Percentiles rank a stretch among this genome's conserved stretches.
Conservation (phyloP, 2,888 invertebrate genomes). For the Scelioninae gen. 1 region DNA sequence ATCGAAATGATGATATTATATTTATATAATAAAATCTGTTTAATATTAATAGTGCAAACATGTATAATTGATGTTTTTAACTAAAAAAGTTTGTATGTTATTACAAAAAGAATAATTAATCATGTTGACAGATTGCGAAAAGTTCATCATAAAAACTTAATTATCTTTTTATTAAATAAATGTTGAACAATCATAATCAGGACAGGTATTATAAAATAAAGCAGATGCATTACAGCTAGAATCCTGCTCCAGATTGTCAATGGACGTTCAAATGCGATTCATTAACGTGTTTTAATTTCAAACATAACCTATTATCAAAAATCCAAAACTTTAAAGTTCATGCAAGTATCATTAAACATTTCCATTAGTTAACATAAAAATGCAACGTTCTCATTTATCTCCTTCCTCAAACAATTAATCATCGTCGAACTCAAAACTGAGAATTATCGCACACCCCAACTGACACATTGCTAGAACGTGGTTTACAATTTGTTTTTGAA, state of each 20-base stretch:
- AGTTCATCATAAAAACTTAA: too few species aligned
- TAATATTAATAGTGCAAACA: too few species aligned
- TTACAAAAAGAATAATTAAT: too few species aligned
- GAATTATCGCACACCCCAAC: slow-evolving; percentile 30
- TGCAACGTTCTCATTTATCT: slow-evolving; percentile 13
- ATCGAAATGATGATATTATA: too few species aligned
- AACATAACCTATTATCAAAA: slow-evolving; percentile 13
- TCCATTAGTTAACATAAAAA: slow-evolving; percentile 36
- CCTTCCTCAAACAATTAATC: slow-evolving; percentile 18
- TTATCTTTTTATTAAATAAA: too few species aligned
- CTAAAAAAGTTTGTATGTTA: too few species aligned
- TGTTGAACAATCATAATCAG: too few species aligned
- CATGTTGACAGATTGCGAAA: too few species aligned
- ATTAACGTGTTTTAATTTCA: slow-evolving; percentile 11
- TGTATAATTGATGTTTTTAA: too few species aligned
- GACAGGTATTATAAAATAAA: too few species aligned
- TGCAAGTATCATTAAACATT: slow-evolving; percentile 28
- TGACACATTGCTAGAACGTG: slow-evolving; percentile 14
- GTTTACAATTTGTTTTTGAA: slow-evolving; percentile 3
- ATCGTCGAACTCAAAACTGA: slow-evolving; percentile 23
- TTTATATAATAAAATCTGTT: too few species aligned
- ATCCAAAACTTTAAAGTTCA: slow-evolving; percentile 3
- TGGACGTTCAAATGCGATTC: background rate
- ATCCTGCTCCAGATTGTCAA: background rate
- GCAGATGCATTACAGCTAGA: background rate